Evolutionary conservation across 1,140 invertebrate species (phyloP).

Genomic region (Cherax destructor): DNA sequence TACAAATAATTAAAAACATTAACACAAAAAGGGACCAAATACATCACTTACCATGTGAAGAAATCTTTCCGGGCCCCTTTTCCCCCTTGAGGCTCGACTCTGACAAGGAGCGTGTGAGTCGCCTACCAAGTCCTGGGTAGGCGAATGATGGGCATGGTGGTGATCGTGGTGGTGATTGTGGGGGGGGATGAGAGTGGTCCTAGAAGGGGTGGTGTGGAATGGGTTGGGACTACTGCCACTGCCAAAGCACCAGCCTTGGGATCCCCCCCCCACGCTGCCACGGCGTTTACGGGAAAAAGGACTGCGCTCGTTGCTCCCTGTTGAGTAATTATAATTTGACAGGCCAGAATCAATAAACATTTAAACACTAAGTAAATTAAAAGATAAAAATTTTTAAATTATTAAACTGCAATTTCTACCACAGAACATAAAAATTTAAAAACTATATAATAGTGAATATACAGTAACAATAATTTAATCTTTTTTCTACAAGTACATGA

Average conservation of each 20-base stretch:
- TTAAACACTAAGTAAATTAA: not conserved
- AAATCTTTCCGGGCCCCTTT: constrained; percentile 17
- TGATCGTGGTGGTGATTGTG: constrained; percentile 59
- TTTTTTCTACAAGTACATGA: too few relatives aligned
- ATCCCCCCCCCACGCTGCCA: constrained; percentile 58
- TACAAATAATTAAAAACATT: too few relatives aligned
- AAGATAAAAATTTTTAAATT: too few relatives aligned
- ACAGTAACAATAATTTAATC: too few relatives aligned
- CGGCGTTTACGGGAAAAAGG: constrained; percentile 58
- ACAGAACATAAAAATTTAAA: too few relatives aligned
- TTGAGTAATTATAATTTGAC: not conserved
- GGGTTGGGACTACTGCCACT: constrained; percentile 51
- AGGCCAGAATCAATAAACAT: too few relatives aligned
- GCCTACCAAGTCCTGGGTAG: constrained; percentile 33
- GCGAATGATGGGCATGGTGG: constrained; percentile 37
- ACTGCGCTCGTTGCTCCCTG: constrained; percentile 51
- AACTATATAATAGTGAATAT: too few relatives aligned
- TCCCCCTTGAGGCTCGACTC: constrained; percentile 55
- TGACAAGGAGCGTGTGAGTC: constrained; percentile 57
- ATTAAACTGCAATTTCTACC: too few relatives aligned
- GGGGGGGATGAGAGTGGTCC: constrained; percentile 44
- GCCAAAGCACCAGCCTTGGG: constrained; percentile 50
- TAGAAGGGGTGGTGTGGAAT: constrained; percentile 39
- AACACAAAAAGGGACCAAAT: not conserved
- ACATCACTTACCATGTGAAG: constrained; percentile 21